Conservation (phyloP, 1,140 invertebrate genomes). For the Charaxes varanes region DNA sequence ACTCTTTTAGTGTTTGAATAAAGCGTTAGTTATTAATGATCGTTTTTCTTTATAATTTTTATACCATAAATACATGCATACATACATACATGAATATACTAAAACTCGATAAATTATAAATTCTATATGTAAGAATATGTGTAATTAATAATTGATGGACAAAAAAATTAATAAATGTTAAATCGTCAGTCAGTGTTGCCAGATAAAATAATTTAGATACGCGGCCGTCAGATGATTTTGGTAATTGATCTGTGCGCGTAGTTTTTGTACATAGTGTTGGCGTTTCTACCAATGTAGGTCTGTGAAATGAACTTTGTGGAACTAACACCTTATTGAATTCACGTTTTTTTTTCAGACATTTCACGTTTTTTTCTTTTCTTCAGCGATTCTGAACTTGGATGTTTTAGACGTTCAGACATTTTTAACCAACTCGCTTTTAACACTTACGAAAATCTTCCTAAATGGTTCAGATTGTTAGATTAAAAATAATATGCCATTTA, state of each 20-base stretch:
- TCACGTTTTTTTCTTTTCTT: not conserved
- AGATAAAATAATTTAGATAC: slow-evolving; percentile 8
- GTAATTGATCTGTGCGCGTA: slow-evolving; percentile 10
- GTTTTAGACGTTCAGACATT: too few relatives aligned
- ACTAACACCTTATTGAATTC: slow-evolving; percentile 14
- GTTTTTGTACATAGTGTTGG: slow-evolving; percentile 17
- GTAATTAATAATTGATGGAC: slow-evolving; percentile 8
- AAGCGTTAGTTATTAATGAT: slow-evolving; percentile 16
- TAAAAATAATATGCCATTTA: too few relatives aligned
- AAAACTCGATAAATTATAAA: slow-evolving; percentile 3
- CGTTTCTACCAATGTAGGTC: slow-evolving; percentile 5
- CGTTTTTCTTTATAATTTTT: slow-evolving; percentile 2
- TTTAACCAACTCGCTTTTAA: too few relatives aligned
- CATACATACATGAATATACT: too few relatives aligned
- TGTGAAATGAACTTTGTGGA: slow-evolving; percentile 14
- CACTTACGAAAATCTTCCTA: too few relatives aligned
- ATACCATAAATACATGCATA: too few relatives aligned
- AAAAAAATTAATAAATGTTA: slow-evolving; percentile 10
- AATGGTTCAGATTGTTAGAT: too few relatives aligned
- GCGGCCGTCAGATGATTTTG: slow-evolving; percentile 1
- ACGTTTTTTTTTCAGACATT: slow-evolving; percentile 13
- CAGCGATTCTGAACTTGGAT: too few relatives aligned
- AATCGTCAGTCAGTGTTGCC: slow-evolving; percentile 13
- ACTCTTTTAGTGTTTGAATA: slow-evolving; percentile 20
- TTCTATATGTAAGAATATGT: slow-evolving; percentile 10